Evolutionary conservation across 2,888 invertebrate species (phyloP).

Genomic region (Synergus itoensis): DNA sequence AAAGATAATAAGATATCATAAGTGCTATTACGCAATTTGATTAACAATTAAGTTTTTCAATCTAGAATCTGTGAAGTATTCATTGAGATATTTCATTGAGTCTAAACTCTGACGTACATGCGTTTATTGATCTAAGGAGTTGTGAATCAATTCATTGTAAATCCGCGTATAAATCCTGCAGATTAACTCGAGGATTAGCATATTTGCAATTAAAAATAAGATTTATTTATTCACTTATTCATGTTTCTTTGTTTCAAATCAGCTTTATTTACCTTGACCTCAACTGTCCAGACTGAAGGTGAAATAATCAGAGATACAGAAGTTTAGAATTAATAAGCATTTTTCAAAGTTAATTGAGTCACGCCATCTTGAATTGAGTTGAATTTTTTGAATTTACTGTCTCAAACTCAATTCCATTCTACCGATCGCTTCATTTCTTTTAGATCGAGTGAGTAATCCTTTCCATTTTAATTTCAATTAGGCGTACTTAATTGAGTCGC

Average conservation of each 20-base stretch:
- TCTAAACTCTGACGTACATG: neutral
- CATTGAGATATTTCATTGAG: conserved; percentile 11
- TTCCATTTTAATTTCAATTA: neutral
- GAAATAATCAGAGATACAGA: neutral
- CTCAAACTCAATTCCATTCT: neutral
- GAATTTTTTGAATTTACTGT: no score
- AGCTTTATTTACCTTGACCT: conserved; percentile 27
- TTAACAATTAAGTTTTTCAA: no score
- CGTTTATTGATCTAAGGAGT: conserved; percentile 6
- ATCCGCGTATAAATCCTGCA: neutral
- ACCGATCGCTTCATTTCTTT: neutral
- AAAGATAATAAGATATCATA: no score
- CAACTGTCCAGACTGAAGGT: conserved; percentile 13
- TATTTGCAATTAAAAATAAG: conserved; percentile 18
- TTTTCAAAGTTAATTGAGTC: no score
- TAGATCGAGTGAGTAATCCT: neutral
- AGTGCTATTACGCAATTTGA: no score
- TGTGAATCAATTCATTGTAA: neutral
- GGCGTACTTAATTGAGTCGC: neutral
- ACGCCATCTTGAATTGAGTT: no score
- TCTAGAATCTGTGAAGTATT: neutral
- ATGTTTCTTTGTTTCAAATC: conserved; percentile 11
- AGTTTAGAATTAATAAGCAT: neutral
- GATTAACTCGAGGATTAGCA: neutral
- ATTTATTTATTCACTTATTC: conserved; percentile 27